Conservation (phyloP, 2,888 invertebrate species). For the Nipponacmea schrenckii region DNA sequence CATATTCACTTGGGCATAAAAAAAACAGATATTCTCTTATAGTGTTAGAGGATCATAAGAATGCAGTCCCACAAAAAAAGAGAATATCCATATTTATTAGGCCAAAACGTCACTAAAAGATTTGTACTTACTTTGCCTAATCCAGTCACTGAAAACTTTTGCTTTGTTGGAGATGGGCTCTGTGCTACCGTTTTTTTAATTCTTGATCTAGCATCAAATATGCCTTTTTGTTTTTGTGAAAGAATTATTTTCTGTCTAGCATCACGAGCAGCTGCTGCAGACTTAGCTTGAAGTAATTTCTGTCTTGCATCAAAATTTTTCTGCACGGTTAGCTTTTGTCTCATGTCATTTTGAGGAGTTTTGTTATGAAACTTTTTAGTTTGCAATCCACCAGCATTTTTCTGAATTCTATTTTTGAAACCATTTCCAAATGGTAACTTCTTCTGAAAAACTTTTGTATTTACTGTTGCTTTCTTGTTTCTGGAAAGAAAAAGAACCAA, state of each 20-base stretch:
- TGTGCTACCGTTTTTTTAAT: constrained; percentile 31
- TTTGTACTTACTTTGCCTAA: neutral
- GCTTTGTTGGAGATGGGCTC: constrained; percentile 2
- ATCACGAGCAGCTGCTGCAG: constrained; percentile 30
- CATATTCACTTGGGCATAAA: too few species aligned
- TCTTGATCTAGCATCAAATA: constrained; percentile 46
- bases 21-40: too few species aligned
- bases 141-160: neutral
- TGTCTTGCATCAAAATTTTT: constrained; percentile 33
- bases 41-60: too few species aligned
- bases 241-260: constrained; percentile 38
- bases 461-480: too few species aligned
- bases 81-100: too few species aligned
- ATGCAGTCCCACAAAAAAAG: too few species aligned
- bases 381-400: neutral
- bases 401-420: neutral
- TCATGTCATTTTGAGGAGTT: neutral
- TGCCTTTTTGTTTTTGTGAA: constrained; percentile 38
- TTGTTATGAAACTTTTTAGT: neutral
- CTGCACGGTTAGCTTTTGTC: constrained; percentile 8
- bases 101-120: too few species aligned
- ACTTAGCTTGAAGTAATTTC: constrained; percentile 17
- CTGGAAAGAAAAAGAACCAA: too few species aligned
- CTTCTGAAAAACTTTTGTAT: too few species aligned
- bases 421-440: constrained; percentile 3